Evolutionary conservation across 1,140 invertebrate genomes (phyloP).

Genomic region (Dreissena polymorpha): DNA sequence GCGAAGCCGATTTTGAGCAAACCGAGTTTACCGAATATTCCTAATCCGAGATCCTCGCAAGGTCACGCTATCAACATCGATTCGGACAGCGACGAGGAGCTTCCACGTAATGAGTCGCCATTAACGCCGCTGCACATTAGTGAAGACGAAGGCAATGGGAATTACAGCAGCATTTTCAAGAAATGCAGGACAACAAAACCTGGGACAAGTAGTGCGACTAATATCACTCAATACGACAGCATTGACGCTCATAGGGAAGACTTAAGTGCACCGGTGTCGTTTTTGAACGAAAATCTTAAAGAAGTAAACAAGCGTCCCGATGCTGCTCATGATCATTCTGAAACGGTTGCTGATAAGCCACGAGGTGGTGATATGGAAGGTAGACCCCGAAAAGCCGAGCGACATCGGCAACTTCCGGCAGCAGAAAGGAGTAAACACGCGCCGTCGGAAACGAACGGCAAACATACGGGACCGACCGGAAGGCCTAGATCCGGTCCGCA

Average conservation of each 20-base stretch:
- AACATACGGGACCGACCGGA: too few relatives aligned
- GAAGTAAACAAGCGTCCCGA: too few relatives aligned
- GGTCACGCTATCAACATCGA: slow-evolving; percentile 41
- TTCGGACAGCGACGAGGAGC: slow-evolving; percentile 59
- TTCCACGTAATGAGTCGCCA: slow-evolving; percentile 17
- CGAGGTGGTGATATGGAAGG: too few relatives aligned
- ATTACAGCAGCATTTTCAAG: slow-evolving; percentile 29
- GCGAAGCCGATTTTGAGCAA: slow-evolving; percentile 23
- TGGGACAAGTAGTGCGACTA: not conserved
- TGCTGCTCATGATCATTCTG: too few relatives aligned
- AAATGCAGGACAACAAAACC: slow-evolving; percentile 41
- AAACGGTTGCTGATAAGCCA: too few relatives aligned
- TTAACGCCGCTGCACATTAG: slow-evolving; percentile 58
- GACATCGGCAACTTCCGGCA: too few relatives aligned
- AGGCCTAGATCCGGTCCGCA: too few relatives aligned
- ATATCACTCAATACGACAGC: slow-evolving; percentile 9
- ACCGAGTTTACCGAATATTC: slow-evolving; percentile 42
- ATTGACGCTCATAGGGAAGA: not conserved
- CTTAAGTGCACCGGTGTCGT: too few relatives aligned
- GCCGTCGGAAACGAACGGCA: too few relatives aligned
- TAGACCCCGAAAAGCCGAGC: too few relatives aligned
- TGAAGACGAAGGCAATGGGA: slow-evolving; percentile 56
- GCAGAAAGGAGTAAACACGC: too few relatives aligned
- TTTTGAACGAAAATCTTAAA: too few relatives aligned
- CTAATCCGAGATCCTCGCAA: slow-evolving; percentile 25